Conservation (phyloP, 1,140 invertebrate species). For the Cydia amplana region DNA sequence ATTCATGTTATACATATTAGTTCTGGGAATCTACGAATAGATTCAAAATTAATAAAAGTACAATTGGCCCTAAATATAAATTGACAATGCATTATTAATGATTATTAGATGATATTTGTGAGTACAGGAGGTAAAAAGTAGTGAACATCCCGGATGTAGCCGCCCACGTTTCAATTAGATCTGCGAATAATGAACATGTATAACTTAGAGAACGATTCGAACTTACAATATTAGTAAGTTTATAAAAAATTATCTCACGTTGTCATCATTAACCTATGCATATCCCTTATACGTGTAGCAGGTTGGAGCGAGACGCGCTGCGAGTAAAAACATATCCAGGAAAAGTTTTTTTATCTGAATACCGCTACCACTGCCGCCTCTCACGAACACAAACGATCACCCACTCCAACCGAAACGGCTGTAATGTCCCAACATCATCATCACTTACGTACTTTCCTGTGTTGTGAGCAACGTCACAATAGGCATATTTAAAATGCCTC, state of each 20-base stretch:
- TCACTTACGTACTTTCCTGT: not conserved
- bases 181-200: not conserved
- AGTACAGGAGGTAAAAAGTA: not conserved
- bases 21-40: not conserved
- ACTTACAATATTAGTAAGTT: no score
- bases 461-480: not conserved
- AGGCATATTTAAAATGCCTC: slow-evolving; percentile 26
- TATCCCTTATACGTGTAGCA: no score
- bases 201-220: not conserved
- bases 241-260: no score
- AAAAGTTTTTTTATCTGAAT: no score
- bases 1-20: not conserved
- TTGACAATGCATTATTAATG: no score
- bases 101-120: not conserved
- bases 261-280: no score
- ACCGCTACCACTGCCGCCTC: no score
- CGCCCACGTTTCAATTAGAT: not conserved
- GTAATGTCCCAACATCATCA: not conserved
- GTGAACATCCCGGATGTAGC: not conserved
- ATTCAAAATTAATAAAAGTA: no score
- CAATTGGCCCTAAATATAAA: no score
- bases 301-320: no score
- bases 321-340: no score
- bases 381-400: not conserved
- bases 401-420: not conserved